Evolutionary conservation across 2,797 vertebrate genomes (phyloP).

Genomic region (Channallabes apus): DNA sequence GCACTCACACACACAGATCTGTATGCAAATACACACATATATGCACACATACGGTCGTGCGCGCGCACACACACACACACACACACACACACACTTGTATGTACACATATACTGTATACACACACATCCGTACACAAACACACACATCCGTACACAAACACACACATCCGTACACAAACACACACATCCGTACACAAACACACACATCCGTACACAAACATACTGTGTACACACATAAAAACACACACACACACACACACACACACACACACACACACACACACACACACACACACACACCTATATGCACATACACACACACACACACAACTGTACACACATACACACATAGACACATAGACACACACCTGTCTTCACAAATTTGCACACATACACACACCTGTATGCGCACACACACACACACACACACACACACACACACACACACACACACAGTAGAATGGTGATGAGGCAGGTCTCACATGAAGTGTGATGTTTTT

Average conservation of each 20-base stretch:
- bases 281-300: not conserved
- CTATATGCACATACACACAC: not conserved
- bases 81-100: not conserved
- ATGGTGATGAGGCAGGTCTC: conserved; percentile 24
- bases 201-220: no score
- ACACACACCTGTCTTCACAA: not conserved
- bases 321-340: not conserved
- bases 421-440: conserved; percentile 25
- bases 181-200: not conserved
- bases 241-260: not conserved
- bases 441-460: conserved; percentile 2
- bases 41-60: no score
- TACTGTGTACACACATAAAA: not conserved
- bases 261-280: not conserved
- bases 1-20: not conserved
- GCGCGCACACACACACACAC: no score
- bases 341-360: not conserved
- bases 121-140: not conserved
- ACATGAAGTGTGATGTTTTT: not conserved
- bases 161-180: no score
- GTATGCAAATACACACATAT: not conserved
- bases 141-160: no score
- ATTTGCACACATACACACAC: not conserved
- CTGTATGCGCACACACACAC: not conserved
- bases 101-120: not conserved